Evolutionary conservation across 2,113 vertebrate genomes (phyloP).

Genomic region (Mormoops blainvillei): DNA sequence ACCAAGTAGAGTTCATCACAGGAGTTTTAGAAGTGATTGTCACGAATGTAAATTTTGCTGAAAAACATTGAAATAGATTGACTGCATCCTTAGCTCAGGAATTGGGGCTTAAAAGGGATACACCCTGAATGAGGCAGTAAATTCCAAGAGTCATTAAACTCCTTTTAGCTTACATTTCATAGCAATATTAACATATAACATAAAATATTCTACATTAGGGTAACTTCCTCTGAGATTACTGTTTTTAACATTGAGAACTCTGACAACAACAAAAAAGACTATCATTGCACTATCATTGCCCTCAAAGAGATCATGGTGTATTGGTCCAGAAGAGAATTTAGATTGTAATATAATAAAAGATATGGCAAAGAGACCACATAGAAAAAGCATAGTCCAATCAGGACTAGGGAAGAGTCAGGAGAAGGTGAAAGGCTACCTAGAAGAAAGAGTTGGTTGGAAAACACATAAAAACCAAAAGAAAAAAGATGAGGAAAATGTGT

Average conservation of each 20-base stretch:
- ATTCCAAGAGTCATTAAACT: neutral
- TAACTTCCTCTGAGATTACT: neutral
- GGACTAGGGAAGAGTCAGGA: neutral
- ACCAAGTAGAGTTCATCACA: neutral
- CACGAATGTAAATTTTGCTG: neutral
- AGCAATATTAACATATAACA: neutral
- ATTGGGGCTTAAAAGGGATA: neutral
- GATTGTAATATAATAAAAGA: neutral
- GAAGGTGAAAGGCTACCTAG: neutral
- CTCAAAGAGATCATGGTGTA: neutral
- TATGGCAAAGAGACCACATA: neutral
- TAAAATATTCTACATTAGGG: neutral
- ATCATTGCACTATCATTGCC: neutral
- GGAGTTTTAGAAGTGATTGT: neutral
- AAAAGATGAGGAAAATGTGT: neutral
- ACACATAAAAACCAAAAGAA: neutral
- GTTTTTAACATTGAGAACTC: neutral
- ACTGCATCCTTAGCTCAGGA: neutral
- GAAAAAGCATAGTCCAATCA: neutral
- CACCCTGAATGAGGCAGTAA: neutral
- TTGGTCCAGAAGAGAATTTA: neutral
- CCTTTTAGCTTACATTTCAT: neutral
- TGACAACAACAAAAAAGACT: neutral
- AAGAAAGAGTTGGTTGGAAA: neutral
- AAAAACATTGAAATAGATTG: neutral